Evolutionary conservation across 2,888 invertebrate species (phyloP), one percentile per base, ranked within the genome.

Genomic region (Acrobasis repandana): DNA sequence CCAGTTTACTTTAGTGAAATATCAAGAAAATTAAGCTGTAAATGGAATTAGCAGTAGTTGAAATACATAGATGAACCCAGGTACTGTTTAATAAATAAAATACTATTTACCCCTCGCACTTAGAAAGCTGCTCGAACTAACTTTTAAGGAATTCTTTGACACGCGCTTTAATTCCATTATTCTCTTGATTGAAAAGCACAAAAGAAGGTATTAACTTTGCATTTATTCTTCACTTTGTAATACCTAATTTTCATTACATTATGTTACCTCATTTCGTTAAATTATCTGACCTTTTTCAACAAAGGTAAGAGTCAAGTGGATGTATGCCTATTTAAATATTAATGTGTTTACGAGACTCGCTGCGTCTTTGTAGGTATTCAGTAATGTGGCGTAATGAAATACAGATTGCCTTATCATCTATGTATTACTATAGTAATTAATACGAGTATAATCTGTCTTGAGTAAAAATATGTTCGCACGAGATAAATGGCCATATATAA

Each of bases 311-410:
- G 74, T 74, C 68, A 75, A 74, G 65, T 67, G 63, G 67, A 58
- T 70, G 68, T 74, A 71, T 62, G 65, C 68, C 71, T 74, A 63
- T 68, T 77, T 74, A 73, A 77, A 72, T 74, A 76, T 77, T 75
- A 64, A 78, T 72, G 70, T 71, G 65, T 71, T 71, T 63, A 67
- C 69, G 65, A 62, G 69, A 65, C 72, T 68, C 65, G 70, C 70
- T 67, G 62, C 64, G 61, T 65, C 58, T 64, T 61, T 58, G 43
- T 63, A 61, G 54, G 60, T 64, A 63, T 61, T 58, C 58, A 62
- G 49, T 56, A 61, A 52, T 58, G 34, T 15, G 15, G 6, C 34
- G 9, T 15, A 34, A 15, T 51, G 33, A 51, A 34, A 51, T 3
- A 51, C 33, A n/a, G 15, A 51, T 51, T 51, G 43, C 11, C 14